phyloP scores from a whole-genome alignment of 1,140 invertebrate species.

The Calephelis virginiensis region DNA sequence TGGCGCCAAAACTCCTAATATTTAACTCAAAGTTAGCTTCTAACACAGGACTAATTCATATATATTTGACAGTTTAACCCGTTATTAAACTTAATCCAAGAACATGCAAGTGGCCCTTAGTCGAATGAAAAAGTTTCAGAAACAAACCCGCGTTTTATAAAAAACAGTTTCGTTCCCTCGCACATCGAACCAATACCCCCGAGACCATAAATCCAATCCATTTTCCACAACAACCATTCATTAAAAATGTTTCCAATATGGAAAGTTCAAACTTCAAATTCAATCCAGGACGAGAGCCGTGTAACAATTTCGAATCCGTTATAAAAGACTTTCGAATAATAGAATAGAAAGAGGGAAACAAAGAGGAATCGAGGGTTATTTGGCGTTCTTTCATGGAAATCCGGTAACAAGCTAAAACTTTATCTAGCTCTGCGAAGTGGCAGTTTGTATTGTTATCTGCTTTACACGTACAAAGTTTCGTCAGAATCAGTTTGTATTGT shows the following conservation, averaged over 20 bases:
- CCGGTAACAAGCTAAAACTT: conserved; percentile 46
- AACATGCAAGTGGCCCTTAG: no score
- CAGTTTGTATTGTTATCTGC: conserved; percentile 37
- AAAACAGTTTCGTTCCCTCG: neutral
- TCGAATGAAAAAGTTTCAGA: no score
- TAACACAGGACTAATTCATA: no score
- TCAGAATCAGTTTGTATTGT: conserved; percentile 22
- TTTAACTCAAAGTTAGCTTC: no score
- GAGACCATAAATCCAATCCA: conserved; percentile 10
- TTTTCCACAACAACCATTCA: conserved; percentile 11
- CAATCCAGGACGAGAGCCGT: neutral
- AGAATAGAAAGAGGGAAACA: conserved; percentile 35
- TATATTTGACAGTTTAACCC: no score
- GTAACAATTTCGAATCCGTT: conserved; percentile 24
- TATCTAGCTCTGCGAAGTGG: conserved; percentile 29
- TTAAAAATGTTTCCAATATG: conserved; percentile 17
- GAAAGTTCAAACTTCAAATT: conserved; percentile 17
- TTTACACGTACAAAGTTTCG: conserved; percentile 30
- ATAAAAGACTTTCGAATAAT: conserved; percentile 32
- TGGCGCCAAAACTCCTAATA: no score
- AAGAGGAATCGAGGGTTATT: conserved; percentile 40
- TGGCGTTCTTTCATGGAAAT: conserved; percentile 46
- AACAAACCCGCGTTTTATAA: no score
- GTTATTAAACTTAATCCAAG: no score
- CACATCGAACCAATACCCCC: neutral